A percentile compares a stretch with the other conserved stretches of the same genome.
Conservation (phyloP, 2,113 vertebrate genomes). For the Otocyon megalotis region DNA sequence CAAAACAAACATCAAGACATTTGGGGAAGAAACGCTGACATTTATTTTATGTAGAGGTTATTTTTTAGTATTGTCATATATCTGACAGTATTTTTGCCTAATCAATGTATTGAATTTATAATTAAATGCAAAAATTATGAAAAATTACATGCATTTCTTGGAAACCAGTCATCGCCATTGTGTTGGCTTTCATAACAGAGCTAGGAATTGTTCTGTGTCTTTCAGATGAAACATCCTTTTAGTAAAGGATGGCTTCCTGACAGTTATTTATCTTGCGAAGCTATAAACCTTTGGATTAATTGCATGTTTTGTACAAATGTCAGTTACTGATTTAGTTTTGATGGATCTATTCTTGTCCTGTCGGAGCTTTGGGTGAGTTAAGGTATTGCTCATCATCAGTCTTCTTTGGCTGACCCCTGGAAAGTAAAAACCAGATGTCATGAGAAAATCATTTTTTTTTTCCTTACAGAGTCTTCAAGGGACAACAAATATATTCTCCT, state of each 20-base stretch:
- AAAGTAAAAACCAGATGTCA: conserved; percentile 66
- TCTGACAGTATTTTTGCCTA: neutral
- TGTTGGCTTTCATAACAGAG: neutral
- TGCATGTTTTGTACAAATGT: conserved; percentile 75
- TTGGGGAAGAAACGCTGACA: neutral
- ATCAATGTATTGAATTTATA: neutral
- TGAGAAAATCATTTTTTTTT: conserved; percentile 42
- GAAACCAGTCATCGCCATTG: neutral
- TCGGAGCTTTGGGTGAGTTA: conserved; percentile 69
- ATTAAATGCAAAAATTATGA: conserved; percentile 3
- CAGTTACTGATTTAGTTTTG: conserved; percentile 74
- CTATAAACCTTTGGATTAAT: conserved; percentile 74
- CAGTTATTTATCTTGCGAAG: conserved; percentile 75
- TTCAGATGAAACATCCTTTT: neutral
- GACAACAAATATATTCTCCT: conserved; percentile 15
- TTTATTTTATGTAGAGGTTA: neutral
- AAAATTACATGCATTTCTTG: neutral
- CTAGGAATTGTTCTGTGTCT: neutral
- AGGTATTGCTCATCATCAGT: conserved; percentile 74
- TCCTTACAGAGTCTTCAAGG: neutral
- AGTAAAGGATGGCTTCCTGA: conserved; percentile 61
- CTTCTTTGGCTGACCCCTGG: conserved; percentile 68
- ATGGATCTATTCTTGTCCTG: conserved; percentile 65
- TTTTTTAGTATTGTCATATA: neutral
- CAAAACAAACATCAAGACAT: neutral